Evolutionary conservation across 92 coral and sea anemone genomes (phyloP), one percentile per base, ranked within the genome.

Genomic region (Palythoa caribaeorum): DNA sequence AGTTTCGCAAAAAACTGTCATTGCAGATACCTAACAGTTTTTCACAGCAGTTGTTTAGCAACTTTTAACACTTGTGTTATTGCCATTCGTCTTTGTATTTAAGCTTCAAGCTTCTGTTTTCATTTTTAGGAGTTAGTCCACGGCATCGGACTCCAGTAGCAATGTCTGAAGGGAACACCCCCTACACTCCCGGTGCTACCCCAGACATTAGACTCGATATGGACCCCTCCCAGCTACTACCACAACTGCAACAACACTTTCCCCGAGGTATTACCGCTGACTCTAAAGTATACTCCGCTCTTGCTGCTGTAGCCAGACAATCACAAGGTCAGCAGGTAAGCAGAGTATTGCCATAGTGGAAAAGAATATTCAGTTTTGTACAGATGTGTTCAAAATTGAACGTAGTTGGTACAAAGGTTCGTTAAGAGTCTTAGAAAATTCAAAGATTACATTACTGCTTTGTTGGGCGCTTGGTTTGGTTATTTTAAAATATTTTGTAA

Each of bases 181-280:
- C 99, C 68, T 97, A 97, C 93, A 97, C 99, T 85, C 99, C 99
- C 19, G 98, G 96, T 38, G 98, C 93, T 71, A 92, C 96, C 38
- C 98, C 99, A 92, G 87, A 85, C 74, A 83, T 89, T 6, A 85
- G 92, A 48, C 90, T 96, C 2, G 95, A 94, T 73, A 94, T 96
- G 92, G 98, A 96, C 89, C 96, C 98, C 69, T 92, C 98, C 35
- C 93, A 95, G 87, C 91, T 96, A 53, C 68, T 94, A 81, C 94
- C 95, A 11, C 98, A 96, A 87, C 95, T 96, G 14, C 97, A 93
- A 47, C 97, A 94, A 71, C 94, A 94, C 76, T 96, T 96, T 75
- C 98, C 98, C 8, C 90, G 95, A 37, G 97, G 94, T 68, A 91
- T 95, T 62, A 79, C 93, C 71, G 85, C 92, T 54, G 94, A 94